Evolutionary conservation across 2,797 vertebrate species (phyloP), one percentile per base, ranked within the genome.

Genomic region (Microctenopoma lineatum): DNA sequence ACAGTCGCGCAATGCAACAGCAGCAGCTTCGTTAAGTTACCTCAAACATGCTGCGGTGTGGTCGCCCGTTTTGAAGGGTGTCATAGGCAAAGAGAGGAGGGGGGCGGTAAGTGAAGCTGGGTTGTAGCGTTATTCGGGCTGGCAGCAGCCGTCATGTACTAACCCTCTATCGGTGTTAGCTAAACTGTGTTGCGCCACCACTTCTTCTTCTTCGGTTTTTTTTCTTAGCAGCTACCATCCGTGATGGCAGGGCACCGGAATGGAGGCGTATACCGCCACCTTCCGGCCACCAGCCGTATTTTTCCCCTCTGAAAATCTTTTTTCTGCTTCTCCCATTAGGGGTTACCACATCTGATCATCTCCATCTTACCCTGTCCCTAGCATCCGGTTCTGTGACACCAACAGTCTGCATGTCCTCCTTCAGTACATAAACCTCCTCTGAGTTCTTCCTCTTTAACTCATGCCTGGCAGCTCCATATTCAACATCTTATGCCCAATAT

Each of bases 41-140:
- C 90, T 91, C 84, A 57, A 84, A 84, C 86, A 87, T 87, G 50
- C 39, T 79, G 76, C 25, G 68, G 47, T 25, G 71, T 5, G n/a
- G 15, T 34, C 57, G 60, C 66, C 63, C 46, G 50, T 12, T 59
- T 27, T 57, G 76, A 56, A 38, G 75, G 80, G 44, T 59, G 84
- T 78, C 83, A 88, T 84, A 63, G 52, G 75, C 70, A 70, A 65
- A 58, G 7, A 51, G 12, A 60, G 32, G 32, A 60, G 32, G 32
- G 29, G 29, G 29, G 29, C 12, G 36, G 14, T 12, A n/a, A 51
- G 26, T 12, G 7, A 5, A 38, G 59, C 34, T 44, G 48, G 63
- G 7, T 18, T 27, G 56, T 3, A 5, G 29, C 50, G 58, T 67
- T 73, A 46, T 38, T 16, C 4, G 16, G 46, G 72, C 16, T 45